phyloP scores from a whole-genome alignment of 2,888 invertebrate species.

The Liodrosophila aerea region DNA sequence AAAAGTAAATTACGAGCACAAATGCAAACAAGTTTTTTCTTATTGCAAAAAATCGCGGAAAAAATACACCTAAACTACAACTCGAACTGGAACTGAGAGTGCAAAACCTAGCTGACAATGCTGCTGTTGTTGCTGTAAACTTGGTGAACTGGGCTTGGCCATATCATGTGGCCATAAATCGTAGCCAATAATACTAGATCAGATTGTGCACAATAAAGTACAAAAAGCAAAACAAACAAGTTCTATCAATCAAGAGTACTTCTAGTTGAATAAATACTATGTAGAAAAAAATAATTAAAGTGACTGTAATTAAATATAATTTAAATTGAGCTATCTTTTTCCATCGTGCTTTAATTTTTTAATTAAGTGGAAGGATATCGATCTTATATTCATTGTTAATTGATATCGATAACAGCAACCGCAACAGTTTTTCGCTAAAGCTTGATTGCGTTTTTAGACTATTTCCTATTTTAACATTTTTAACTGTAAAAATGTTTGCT shows the following conservation, averaged over 20 bases:
- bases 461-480: too few species aligned
- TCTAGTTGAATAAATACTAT: neutral
- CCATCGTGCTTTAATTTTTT: too few species aligned
- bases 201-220: slow-evolving; percentile 12
- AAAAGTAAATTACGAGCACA: slow-evolving; percentile 69
- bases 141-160: slow-evolving; percentile 59
- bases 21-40: slow-evolving; percentile 68
- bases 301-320: too few species aligned
- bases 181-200: slow-evolving; percentile 53
- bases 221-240: slow-evolving; percentile 20
- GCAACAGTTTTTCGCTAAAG: too few species aligned
- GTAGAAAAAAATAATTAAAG: too few species aligned
- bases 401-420: too few species aligned
- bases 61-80: neutral
- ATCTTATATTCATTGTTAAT: too few species aligned
- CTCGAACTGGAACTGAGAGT: slow-evolving; percentile 9
- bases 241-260: neutral
- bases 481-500: too few species aligned
- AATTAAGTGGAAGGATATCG: too few species aligned
- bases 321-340: too few species aligned
- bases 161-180: slow-evolving; percentile 56
- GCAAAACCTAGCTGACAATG: neutral
- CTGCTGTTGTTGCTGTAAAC: slow-evolving; percentile 2
- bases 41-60: slow-evolving; percentile 9
- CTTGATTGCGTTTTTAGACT: too few species aligned